Evolutionary conservation across 1,140 invertebrate species (phyloP).

Genomic region (Drosophila varians): DNA sequence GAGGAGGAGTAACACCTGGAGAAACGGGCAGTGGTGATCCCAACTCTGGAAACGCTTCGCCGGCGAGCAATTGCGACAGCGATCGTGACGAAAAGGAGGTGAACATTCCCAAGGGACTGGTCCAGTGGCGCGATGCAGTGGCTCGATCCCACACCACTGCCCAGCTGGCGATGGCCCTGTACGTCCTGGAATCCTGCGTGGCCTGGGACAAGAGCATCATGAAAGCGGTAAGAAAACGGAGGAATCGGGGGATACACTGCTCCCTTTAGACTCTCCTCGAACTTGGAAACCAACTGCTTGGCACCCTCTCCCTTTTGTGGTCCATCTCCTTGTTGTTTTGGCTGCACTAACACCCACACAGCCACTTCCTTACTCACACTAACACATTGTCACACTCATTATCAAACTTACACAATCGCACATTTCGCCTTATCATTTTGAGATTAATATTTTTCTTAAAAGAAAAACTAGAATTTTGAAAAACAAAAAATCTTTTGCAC

Average conservation of each 20-base stretch:
- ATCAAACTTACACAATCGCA: not conserved
- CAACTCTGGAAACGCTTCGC: slow-evolving; percentile 74
- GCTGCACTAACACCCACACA: not conserved
- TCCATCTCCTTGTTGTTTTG: not conserved
- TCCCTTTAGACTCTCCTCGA: not conserved
- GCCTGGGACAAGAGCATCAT: slow-evolving; percentile 99
- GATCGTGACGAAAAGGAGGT: slow-evolving; percentile 82
- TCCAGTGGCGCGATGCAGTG: slow-evolving; percentile 95
- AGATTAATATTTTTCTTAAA: not conserved
- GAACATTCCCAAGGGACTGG: slow-evolving; percentile 88
- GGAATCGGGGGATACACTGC: too few relatives aligned
- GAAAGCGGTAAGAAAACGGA: slow-evolving; percentile 93
- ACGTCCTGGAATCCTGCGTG: slow-evolving; percentile 95
- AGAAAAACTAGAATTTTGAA: not conserved
- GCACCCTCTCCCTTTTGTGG: not conserved
- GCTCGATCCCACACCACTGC: slow-evolving; percentile 92
- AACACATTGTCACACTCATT: not conserved
- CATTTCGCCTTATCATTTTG: not conserved
- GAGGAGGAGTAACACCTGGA: slow-evolving; percentile 1
- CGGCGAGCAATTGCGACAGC: slow-evolving; percentile 76
- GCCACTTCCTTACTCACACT: not conserved
- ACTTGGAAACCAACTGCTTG: slow-evolving; percentile 9
- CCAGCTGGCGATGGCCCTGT: slow-evolving; percentile 95
- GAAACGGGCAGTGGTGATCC: slow-evolving; percentile 37
- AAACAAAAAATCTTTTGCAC: not conserved